phyloP scores from a whole-genome alignment of 2,113 vertebrate species.

The Panthera uncia region DNA sequence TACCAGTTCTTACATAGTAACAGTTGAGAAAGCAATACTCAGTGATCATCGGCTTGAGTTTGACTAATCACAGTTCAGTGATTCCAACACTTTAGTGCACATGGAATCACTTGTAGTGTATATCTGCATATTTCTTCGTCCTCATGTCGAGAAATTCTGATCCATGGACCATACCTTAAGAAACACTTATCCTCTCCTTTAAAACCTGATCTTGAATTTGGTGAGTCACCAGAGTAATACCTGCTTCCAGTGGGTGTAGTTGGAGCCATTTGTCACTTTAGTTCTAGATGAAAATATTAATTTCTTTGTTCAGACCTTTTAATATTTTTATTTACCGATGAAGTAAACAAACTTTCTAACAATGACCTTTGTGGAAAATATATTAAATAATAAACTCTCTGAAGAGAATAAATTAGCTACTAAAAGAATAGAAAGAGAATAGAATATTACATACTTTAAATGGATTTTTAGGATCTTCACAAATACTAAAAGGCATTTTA shows the following conservation, averaged over 20 bases:
- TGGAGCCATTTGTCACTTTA: neutral
- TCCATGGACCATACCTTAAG: neutral
- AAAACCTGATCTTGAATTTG: neutral
- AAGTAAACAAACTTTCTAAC: neutral
- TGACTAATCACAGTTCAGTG: neutral
- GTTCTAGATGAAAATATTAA: neutral
- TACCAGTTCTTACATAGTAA: neutral
- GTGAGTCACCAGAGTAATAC: neutral
- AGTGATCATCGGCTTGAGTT: neutral
- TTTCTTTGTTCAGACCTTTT: neutral
- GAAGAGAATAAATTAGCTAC: neutral
- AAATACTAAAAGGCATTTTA: slow-evolving; percentile 6
- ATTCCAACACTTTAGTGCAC: neutral
- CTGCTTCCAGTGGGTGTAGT: neutral
- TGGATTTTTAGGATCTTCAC: neutral
- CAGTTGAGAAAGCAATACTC: neutral
- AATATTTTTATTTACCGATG: neutral
- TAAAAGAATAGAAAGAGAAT: neutral
- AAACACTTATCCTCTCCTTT: neutral
- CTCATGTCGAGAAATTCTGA: neutral
- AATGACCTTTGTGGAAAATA: neutral
- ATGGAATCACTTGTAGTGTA: neutral
- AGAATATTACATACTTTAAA: neutral
- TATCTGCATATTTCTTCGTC: neutral
- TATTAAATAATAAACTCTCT: neutral